A percentile compares a stretch with the other conserved stretches of the same genome.
Conservation (phyloP, 2,888 invertebrate species). For the Apodemia zela region DNA sequence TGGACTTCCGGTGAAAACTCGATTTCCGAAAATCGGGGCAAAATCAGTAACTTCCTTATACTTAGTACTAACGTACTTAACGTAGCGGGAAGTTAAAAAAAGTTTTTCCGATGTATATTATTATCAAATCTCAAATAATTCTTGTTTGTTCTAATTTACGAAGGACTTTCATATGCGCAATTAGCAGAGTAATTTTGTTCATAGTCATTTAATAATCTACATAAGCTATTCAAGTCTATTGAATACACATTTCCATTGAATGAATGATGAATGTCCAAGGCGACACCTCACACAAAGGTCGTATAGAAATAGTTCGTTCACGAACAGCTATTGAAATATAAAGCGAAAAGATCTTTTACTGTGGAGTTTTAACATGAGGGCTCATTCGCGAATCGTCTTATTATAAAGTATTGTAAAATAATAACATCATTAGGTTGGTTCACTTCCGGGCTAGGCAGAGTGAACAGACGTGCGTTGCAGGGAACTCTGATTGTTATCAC, state of each 20-base stretch:
- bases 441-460: too few species aligned
- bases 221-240: slow-evolving; percentile 26
- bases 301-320: slow-evolving; percentile 32
- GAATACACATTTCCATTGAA: slow-evolving; percentile 7
- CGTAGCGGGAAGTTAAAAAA: too few species aligned
- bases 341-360: not conserved
- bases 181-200: not conserved
- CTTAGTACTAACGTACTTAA: too few species aligned
- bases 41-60: too few species aligned
- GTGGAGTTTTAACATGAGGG: not conserved
- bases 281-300: slow-evolving; percentile 31
- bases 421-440: too few species aligned
- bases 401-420: too few species aligned
- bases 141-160: not conserved
- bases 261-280: slow-evolving; percentile 29
- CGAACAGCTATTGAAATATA: slow-evolving; percentile 2
- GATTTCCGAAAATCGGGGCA: too few species aligned
- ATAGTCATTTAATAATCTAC: slow-evolving; percentile 12
- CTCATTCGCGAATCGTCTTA: not conserved
- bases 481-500: too few species aligned
- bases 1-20: too few species aligned
- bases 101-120: too few species aligned
- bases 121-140: too few species aligned
- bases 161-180: not conserved
- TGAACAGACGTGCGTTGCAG: too few species aligned